A percentile compares a stretch with the other conserved stretches of the same genome.
These are phyloP conservation scores for Norana najaformis DNA, from an alignment of 2,888 invertebrate genomes.

Conservation along the genomic window DNA sequence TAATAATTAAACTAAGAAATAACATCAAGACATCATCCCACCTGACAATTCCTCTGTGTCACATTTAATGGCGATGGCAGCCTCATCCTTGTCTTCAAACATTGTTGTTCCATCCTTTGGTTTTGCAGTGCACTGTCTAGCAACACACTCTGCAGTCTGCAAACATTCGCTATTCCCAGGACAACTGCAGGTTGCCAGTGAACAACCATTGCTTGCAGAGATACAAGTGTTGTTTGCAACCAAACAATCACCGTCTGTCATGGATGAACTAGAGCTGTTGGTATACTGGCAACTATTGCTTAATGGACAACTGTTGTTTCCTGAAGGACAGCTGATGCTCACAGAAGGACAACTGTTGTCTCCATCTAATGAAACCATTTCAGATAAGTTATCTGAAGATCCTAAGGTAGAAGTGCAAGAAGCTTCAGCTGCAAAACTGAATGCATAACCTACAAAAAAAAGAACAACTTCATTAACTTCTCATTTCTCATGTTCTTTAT, in stretches of 20 bases:
- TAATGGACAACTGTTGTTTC: neutral
- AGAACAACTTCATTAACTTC: neutral
- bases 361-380: conserved; percentile 7
- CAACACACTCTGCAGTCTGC: neutral
- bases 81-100: neutral
- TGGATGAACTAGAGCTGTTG: neutral
- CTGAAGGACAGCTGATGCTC: neutral
- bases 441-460: conserved; percentile 21
- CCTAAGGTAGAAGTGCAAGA: neutral
- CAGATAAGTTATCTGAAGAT: conserved; percentile 1
- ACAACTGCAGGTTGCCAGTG: conserved; percentile 17
- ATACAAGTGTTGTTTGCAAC: neutral
- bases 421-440: conserved; percentile 24
- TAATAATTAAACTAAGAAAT: neutral
- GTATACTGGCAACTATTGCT: conserved; percentile 7
- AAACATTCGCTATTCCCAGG: neutral
- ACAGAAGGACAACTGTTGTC: conserved; percentile 2
- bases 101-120: neutral
- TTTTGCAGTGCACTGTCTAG: neutral
- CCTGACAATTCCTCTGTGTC: neutral
- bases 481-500: neutral
- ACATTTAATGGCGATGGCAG: neutral
- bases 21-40: neutral
- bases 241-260: conserved; percentile 1
- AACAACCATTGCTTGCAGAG: neutral